Evolutionary conservation across 1,140 invertebrate genomes (phyloP).

Genomic region (Diploscapter pachys): DNA sequence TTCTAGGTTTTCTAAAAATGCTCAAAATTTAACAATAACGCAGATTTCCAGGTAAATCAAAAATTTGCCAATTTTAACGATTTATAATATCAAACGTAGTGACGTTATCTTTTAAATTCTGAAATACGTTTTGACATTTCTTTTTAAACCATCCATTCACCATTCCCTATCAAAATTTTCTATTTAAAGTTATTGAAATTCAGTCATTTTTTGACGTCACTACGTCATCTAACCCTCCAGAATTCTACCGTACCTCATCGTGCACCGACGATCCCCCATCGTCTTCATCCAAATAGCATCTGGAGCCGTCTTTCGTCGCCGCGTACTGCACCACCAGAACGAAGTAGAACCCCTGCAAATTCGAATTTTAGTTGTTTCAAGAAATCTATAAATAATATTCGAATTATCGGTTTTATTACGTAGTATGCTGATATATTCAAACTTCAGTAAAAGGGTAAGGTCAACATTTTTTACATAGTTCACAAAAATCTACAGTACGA

Average conservation of each 20-base stretch:
- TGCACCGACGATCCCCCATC: constrained; percentile 53
- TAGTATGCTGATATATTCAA: background rate
- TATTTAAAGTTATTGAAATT: background rate
- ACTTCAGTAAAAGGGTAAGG: background rate
- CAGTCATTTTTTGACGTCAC: no score
- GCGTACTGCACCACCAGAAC: constrained; percentile 46
- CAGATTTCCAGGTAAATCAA: background rate
- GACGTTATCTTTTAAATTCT: constrained; percentile 10
- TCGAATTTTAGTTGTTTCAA: background rate
- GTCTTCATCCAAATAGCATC: constrained; percentile 32
- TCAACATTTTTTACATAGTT: no score
- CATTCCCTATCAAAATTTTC: background rate
- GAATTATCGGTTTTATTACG: no score
- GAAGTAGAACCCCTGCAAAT: constrained; percentile 38
- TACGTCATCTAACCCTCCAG: background rate
- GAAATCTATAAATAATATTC: constrained; percentile 5
- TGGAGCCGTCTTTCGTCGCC: constrained; percentile 50
- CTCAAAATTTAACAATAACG: constrained; percentile 6
- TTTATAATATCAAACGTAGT: background rate
- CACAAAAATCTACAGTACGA: no score
- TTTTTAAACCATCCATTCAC: background rate
- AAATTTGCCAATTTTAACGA: constrained; percentile 5
- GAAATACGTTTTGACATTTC: background rate
- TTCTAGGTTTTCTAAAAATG: no score
- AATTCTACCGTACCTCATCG: constrained; percentile 44